Conservation (phyloP, 2,113 vertebrate species). For the Clarias macrocephalus region DNA sequence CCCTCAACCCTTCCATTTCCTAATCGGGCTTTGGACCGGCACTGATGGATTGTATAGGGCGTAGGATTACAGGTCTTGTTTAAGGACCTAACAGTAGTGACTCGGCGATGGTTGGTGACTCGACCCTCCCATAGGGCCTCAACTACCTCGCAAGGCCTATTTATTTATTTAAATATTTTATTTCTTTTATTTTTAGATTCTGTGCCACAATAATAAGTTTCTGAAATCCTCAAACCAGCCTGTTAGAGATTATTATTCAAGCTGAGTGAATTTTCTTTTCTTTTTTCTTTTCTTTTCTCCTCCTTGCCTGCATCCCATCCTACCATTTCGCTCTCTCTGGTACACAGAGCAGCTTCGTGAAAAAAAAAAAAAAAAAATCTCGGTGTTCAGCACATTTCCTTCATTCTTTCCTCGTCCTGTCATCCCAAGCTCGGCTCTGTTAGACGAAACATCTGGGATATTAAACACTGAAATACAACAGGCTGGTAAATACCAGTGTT, state of each 20-base stretch:
- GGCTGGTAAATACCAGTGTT: neutral
- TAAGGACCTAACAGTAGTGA: too few species aligned
- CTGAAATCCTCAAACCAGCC: neutral
- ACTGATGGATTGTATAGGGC: too few species aligned
- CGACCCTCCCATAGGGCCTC: too few species aligned
- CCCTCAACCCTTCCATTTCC: too few species aligned
- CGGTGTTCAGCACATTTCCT: slow-evolving; percentile 34
- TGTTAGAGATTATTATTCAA: neutral
- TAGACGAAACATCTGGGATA: neutral
- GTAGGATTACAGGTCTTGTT: too few species aligned
- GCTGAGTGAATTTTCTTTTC: neutral
- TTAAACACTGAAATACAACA: neutral
- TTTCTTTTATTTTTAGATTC: neutral
- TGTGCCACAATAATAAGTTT: neutral
- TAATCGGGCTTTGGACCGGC: too few species aligned
- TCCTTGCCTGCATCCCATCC: neutral
- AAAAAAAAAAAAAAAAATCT: neutral
- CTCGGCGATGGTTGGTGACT: too few species aligned
- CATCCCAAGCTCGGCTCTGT: neutral
- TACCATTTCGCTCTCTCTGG: neutral
- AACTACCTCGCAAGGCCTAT: too few species aligned
- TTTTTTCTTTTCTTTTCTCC: neutral
- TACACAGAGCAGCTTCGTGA: neutral
- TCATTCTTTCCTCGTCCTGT: slow-evolving; percentile 15
- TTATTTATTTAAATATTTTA: too few species aligned